phyloP scores from a whole-genome alignment of 2,888 invertebrate genomes.

The Celastrina argiolus region DNA sequence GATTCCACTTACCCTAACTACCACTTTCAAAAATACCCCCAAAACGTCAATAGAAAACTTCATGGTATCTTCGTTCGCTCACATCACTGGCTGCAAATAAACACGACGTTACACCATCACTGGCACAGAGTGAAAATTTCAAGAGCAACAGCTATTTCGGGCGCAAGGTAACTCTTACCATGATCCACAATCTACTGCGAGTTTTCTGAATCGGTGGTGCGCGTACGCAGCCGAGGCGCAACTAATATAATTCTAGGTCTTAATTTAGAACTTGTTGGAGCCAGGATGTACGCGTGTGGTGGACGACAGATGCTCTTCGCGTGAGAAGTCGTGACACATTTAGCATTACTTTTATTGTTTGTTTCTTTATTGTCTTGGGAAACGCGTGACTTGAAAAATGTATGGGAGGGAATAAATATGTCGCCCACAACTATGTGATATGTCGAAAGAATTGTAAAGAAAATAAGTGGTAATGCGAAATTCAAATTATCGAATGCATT shows the following conservation, averaged over 20 bases:
- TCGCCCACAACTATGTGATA: too few species aligned
- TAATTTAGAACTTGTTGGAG: background rate
- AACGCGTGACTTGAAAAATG: too few species aligned
- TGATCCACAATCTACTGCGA: conserved; percentile 31
- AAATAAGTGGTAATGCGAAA: too few species aligned
- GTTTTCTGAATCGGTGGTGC: conserved; percentile 47
- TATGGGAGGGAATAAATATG: too few species aligned
- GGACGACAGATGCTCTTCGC: background rate
- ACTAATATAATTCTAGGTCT: background rate
- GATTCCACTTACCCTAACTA: conserved; percentile 65
- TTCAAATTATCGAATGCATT: too few species aligned
- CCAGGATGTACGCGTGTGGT: background rate
- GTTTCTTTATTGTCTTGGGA: too few species aligned
- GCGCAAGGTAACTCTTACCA: conserved; percentile 44
- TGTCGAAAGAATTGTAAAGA: too few species aligned
- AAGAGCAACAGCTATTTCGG: conserved; percentile 43
- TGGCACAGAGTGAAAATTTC: conserved; percentile 36
- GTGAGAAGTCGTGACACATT: background rate
- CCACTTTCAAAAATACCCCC: conserved; percentile 73
- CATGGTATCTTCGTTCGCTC: conserved; percentile 59
- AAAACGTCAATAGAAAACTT: conserved; percentile 73
- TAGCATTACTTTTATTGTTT: background rate
- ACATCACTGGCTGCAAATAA: conserved; percentile 62
- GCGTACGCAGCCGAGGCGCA: conserved; percentile 27
- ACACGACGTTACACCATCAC: conserved; percentile 42